Evolutionary conservation across 2,888 invertebrate species (phyloP).

Genomic region (Slavum lentiscoides): DNA sequence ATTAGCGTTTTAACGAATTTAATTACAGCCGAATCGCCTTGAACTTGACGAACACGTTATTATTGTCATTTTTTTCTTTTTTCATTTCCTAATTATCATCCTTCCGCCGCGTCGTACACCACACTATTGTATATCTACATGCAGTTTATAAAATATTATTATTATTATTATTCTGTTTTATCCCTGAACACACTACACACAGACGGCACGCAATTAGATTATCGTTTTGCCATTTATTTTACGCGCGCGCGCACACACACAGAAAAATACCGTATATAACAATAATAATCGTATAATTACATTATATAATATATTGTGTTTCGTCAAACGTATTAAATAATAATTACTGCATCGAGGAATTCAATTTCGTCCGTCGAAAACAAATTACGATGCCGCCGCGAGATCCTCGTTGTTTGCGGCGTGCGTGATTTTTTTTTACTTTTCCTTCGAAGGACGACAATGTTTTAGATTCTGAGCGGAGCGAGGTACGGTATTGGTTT

Average conservation of each 20-base stretch:
- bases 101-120: background rate
- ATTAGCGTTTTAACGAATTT: no score
- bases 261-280: background rate
- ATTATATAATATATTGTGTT: background rate
- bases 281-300: slow-evolving; percentile 28
- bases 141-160: no score
- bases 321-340: background rate
- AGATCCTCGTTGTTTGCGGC: slow-evolving; percentile 11
- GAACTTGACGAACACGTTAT: no score
- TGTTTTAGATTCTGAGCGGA: no score
- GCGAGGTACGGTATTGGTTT: no score
- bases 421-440: slow-evolving; percentile 28
- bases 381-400: slow-evolving; percentile 10
- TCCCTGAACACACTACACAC: background rate
- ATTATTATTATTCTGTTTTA: background rate
- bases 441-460: slow-evolving; percentile 28
- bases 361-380: slow-evolving; percentile 36
- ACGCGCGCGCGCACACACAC: background rate
- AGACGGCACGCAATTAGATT: background rate
- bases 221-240: slow-evolving; percentile 1
- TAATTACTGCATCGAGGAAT: slow-evolving; percentile 4
- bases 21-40: no score
- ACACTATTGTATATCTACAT: no score
- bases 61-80: no score
- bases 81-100: no score